phyloP scores from a whole-genome alignment of 2,113 vertebrate species.

The Otocyon megalotis region DNA sequence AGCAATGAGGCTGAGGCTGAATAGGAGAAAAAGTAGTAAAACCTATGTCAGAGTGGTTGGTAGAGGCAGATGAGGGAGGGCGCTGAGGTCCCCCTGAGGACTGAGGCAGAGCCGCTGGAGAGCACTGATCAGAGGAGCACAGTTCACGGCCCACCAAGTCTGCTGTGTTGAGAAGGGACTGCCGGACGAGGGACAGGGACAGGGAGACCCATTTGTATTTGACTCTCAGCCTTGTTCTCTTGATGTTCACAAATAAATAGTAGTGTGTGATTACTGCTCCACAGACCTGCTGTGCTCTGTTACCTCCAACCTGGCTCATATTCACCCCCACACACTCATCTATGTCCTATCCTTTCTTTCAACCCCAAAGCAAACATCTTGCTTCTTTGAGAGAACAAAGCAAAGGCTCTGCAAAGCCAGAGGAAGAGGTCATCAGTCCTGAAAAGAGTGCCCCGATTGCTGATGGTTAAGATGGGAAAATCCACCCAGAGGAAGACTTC shows the following conservation, averaged over 20 bases:
- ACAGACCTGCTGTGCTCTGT: not conserved
- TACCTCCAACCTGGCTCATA: not conserved
- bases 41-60: not conserved
- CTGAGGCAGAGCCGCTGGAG: not conserved
- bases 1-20: not conserved
- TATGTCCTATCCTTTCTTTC: not conserved
- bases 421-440: not conserved
- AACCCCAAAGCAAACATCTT: not conserved
- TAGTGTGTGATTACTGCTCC: not conserved
- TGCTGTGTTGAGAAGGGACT: not conserved
- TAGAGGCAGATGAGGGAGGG: rapidly evolving
- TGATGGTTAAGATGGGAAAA: not conserved
- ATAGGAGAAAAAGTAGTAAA: not conserved
- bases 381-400: not conserved
- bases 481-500: not conserved
- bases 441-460: not conserved
- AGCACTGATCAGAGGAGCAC: not conserved
- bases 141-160: not conserved
- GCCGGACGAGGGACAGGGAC: not conserved
- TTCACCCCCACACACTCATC: not conserved
- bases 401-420: not conserved
- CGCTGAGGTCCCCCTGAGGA: not conserved
- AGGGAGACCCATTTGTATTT: not conserved
- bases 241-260: not conserved
- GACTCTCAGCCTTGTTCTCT: not conserved